Evolutionary conservation across 1,140 invertebrate genomes (phyloP).

Genomic region (Tachypleus tridentatus): DNA sequence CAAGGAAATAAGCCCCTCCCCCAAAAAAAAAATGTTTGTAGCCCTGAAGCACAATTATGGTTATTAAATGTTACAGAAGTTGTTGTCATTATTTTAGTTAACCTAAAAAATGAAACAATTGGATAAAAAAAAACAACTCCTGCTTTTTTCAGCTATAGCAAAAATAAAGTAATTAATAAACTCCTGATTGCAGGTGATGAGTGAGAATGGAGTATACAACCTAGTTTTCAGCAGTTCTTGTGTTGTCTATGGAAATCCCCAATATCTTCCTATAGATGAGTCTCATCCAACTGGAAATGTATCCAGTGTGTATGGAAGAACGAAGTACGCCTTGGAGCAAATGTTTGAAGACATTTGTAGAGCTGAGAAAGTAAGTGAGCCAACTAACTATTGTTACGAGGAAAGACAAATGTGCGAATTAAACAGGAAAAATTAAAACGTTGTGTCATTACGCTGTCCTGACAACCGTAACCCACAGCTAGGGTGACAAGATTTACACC

Average conservation of each 20-base stretch:
- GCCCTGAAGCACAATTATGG: no score
- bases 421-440: no score
- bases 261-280: constrained; percentile 44
- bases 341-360: constrained; percentile 68
- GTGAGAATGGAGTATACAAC: constrained; percentile 54
- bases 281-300: constrained; percentile 44
- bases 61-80: no score
- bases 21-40: no score
- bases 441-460: no score
- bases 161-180: neutral
- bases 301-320: constrained; percentile 57
- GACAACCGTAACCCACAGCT: no score
- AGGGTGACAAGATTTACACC: no score
- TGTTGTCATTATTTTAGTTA: no score
- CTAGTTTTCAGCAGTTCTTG: constrained; percentile 51
- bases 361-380: constrained; percentile 49
- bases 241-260: constrained; percentile 48
- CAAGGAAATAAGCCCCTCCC: no score
- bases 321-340: constrained; percentile 87
- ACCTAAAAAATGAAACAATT: neutral
- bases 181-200: constrained; percentile 52
- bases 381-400: no score
- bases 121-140: constrained; percentile 10
- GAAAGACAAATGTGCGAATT: no score
- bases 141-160: neutral